Evolutionary conservation across 2,888 invertebrate species (phyloP).

Genomic region (Euphydryas editha): DNA sequence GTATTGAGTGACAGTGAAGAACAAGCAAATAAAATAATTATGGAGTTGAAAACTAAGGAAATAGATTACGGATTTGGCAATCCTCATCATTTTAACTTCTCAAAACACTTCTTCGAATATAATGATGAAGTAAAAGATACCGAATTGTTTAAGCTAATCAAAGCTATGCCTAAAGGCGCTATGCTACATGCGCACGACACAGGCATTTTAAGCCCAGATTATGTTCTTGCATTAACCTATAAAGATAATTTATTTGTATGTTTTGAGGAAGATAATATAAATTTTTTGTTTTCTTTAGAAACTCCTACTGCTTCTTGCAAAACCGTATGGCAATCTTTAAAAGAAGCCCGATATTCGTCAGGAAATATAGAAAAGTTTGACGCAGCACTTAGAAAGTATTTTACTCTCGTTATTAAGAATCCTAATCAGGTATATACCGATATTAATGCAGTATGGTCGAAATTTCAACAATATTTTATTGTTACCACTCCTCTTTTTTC

Average conservation of each 20-base stretch:
- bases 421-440: constrained; percentile 73
- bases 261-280: constrained; percentile 53
- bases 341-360: constrained; percentile 72
- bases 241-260: constrained; percentile 84
- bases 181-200: constrained; percentile 88
- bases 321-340: constrained; percentile 77
- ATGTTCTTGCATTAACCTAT: constrained; percentile 85
- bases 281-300: constrained; percentile 61
- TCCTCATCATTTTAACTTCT: constrained; percentile 83
- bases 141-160: constrained; percentile 85
- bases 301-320: constrained; percentile 53
- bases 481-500: constrained; percentile 78
- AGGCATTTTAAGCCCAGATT: constrained; percentile 84
- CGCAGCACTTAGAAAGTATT: constrained; percentile 70
- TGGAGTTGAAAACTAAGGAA: constrained; percentile 81
- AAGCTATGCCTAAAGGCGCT: constrained; percentile 89
- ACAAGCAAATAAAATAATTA: constrained; percentile 82
- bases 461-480: constrained; percentile 83
- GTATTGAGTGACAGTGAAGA: constrained; percentile 77
- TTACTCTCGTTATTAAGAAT: constrained; percentile 83
- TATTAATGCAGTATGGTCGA: constrained; percentile 84
- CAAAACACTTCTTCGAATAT: constrained; percentile 87
- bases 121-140: constrained; percentile 84
- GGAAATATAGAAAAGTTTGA: constrained; percentile 81
- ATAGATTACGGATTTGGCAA: constrained; percentile 72